Evolutionary conservation across 2,797 vertebrate genomes (phyloP).

Genomic region (Etheostoma perlongum): DNA sequence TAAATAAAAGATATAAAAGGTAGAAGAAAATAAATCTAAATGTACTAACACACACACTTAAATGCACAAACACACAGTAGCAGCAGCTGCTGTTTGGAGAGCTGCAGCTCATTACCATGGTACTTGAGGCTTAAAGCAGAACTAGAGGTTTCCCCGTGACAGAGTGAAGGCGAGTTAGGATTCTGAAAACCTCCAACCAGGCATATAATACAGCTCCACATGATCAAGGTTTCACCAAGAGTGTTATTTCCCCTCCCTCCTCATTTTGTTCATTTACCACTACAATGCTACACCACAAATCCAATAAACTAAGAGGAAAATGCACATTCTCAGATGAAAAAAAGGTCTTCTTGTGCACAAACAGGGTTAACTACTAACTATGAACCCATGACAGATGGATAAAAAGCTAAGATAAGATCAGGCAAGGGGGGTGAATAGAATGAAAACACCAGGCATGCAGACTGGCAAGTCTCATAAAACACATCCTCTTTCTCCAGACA

Average conservation of each 20-base stretch:
- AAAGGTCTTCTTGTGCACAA: constrained; percentile 31
- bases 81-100: constrained; percentile 64
- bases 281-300: constrained; percentile 21
- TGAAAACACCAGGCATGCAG: not conserved
- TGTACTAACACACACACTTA: not conserved
- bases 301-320: constrained; percentile 40
- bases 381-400: constrained; percentile 54
- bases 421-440: constrained; percentile 45
- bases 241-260: not conserved
- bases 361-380: constrained; percentile 37
- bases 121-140: constrained; percentile 71
- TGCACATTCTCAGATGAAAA: constrained; percentile 31
- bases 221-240: constrained; percentile 12
- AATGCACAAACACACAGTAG: constrained; percentile 14
- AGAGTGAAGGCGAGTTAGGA: constrained; percentile 32
- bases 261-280: constrained; percentile 28
- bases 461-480: not conserved
- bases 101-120: constrained; percentile 74
- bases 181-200: constrained; percentile 40
- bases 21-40: constrained; percentile 12
- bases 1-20: constrained; percentile 4
- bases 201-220: constrained; percentile 26
- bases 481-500: constrained; percentile 4
- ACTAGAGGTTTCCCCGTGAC: constrained; percentile 61
- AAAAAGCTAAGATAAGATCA: constrained; percentile 47